A percentile compares a stretch with the other conserved stretches of the same genome.
phyloP scores from a whole-genome alignment of 2,888 invertebrate species.

The Agrilus biguttatus region DNA sequence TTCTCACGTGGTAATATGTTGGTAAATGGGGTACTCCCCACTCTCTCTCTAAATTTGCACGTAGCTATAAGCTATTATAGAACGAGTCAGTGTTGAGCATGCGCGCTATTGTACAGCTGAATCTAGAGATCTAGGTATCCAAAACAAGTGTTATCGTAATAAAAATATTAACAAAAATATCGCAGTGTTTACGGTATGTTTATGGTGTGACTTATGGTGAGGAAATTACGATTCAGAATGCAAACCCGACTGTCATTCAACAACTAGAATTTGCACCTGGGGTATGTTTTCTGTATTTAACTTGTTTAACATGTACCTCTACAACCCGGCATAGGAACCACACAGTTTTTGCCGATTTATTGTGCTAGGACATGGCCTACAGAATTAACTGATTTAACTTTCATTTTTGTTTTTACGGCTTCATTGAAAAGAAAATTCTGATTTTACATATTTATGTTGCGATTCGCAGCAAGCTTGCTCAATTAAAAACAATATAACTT shows the following conservation, averaged over 20 bases:
- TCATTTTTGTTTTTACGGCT: not conserved
- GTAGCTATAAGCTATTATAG: constrained; percentile 7
- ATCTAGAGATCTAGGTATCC: constrained; percentile 26
- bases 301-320: constrained; percentile 1
- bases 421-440: no score
- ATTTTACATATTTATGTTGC: no score
- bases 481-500: no score
- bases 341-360: constrained; percentile 16
- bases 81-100: constrained; percentile 11
- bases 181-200: constrained; percentile 10
- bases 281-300: constrained; percentile 9
- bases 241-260: constrained; percentile 9
- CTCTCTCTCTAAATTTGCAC: constrained; percentile 1
- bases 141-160: constrained; percentile 27
- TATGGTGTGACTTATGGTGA: constrained; percentile 7
- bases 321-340: constrained; percentile 22
- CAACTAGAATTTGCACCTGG: constrained; percentile 5
- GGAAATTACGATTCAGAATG: constrained; percentile 5
- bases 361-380: constrained; percentile 15
- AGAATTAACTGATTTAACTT: constrained; percentile 1
- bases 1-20: no score
- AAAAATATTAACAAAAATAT: constrained; percentile 10
- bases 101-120: constrained; percentile 15
- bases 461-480: no score
- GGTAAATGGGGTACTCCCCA: no score